These are phyloP conservation scores for Setipinna tenuifilis DNA, from an alignment of 2,797 vertebrate species.

Conservation along the genomic window DNA sequence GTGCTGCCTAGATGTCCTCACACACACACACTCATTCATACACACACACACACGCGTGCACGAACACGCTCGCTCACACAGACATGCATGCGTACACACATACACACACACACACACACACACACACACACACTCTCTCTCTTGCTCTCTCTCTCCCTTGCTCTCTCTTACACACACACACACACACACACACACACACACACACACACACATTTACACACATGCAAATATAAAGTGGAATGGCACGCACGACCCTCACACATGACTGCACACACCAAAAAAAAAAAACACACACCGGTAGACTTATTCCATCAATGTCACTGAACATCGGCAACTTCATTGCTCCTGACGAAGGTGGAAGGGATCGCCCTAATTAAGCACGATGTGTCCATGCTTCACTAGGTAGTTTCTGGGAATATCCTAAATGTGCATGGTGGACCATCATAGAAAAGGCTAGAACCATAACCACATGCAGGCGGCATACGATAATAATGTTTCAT, in stretches of 20 bases:
- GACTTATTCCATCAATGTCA: constrained; percentile 20
- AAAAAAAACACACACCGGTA: neutral
- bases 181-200: neutral
- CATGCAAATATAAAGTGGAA: constrained; percentile 16
- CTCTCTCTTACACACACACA: neutral
- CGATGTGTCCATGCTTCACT: neutral
- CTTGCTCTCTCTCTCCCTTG: too few species aligned
- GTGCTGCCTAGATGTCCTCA: constrained; percentile 30
- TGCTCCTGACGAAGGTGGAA: neutral
- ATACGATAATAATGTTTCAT: too few species aligned
- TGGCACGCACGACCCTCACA: constrained; percentile 14
- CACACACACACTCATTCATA: neutral
- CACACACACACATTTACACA: neutral
- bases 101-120: neutral
- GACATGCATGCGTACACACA: neutral
- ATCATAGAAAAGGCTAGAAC: neutral
- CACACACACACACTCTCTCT: neutral
- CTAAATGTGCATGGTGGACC: neutral
- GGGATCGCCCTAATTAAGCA: neutral
- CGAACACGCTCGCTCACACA: neutral
- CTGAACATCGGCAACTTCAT: neutral
- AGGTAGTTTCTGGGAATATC: neutral
- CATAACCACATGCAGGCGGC: too few species aligned
- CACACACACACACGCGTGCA: neutral
- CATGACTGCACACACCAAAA: neutral